Conservation (phyloP, 1,140 invertebrate genomes). For the Pogonus chalceus region DNA sequence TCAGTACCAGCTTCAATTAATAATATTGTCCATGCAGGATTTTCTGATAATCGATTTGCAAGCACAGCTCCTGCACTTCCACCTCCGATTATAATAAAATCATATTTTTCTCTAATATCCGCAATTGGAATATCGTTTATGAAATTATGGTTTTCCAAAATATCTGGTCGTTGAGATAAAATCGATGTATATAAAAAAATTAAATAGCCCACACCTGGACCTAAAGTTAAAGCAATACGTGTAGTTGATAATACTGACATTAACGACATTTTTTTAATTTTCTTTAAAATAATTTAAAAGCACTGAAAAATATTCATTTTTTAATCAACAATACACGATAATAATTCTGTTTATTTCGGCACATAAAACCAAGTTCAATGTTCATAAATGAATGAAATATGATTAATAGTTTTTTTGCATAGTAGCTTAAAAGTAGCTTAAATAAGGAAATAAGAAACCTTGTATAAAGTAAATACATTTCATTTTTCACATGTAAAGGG, state of each 20-base stretch:
- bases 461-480: too few species aligned
- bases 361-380: too few species aligned
- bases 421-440: too few species aligned
- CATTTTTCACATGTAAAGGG: too few species aligned
- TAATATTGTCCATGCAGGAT: constrained; percentile 55
- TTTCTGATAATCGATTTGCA: constrained; percentile 63
- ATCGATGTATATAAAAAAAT: constrained; percentile 49
- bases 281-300: too few species aligned
- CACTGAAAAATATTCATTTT: too few species aligned
- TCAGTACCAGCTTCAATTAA: constrained; percentile 75
- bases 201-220: constrained; percentile 49
- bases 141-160: constrained; percentile 49
- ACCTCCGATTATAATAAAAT: constrained; percentile 70
- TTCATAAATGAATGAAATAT: too few species aligned
- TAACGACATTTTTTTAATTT: not conserved
- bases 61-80: constrained; percentile 76
- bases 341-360: too few species aligned
- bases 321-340: too few species aligned
- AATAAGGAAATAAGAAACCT: too few species aligned
- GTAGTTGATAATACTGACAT: constrained; percentile 35
- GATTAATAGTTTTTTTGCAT: too few species aligned
- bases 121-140: constrained; percentile 38
- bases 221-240: constrained; percentile 49
- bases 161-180: constrained; percentile 50
- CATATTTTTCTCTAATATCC: constrained; percentile 47